Percentiles rank a stretch among this genome's conserved stretches.
Evolutionary conservation across 2,888 invertebrate species (phyloP).

Genomic region (Ichneumoninae sp.): DNA sequence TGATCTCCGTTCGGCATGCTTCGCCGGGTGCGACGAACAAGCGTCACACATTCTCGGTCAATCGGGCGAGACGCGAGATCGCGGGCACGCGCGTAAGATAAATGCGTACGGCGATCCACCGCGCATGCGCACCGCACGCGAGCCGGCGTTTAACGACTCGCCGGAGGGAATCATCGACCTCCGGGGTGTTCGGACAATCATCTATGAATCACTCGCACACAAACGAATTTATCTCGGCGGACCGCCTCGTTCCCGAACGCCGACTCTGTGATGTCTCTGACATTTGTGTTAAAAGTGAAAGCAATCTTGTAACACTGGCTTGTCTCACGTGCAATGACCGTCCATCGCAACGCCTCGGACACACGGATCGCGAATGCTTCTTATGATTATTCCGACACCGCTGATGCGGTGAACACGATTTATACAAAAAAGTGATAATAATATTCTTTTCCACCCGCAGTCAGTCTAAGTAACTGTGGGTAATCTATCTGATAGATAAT

Average conservation of each 20-base stretch:
- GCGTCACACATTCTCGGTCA: conserved; percentile 19
- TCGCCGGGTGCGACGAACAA: conserved; percentile 4
- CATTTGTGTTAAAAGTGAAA: conserved; percentile 43
- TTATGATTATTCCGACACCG: neutral
- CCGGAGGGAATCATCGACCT: conserved; percentile 25
- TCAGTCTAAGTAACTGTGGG: neutral
- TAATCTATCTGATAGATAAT: neutral
- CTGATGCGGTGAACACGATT: no score
- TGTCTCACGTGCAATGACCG: neutral
- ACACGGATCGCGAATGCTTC: neutral
- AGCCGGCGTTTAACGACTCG: neutral
- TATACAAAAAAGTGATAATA: no score
- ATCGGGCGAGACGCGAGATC: neutral
- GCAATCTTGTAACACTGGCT: neutral
- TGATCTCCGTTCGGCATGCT: neutral
- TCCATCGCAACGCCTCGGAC: neutral
- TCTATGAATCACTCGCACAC: conserved; percentile 8
- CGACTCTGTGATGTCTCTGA: neutral
- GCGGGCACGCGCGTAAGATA: conserved; percentile 22
- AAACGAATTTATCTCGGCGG: neutral
- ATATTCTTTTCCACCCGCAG: no score
- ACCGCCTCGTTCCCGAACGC: neutral
- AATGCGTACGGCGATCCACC: neutral
- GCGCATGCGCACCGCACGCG: neutral
- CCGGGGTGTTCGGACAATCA: neutral